Base-by-base conservation (phyloP, 2,113 vertebrate species). In the Carassius auratus region DNA sequence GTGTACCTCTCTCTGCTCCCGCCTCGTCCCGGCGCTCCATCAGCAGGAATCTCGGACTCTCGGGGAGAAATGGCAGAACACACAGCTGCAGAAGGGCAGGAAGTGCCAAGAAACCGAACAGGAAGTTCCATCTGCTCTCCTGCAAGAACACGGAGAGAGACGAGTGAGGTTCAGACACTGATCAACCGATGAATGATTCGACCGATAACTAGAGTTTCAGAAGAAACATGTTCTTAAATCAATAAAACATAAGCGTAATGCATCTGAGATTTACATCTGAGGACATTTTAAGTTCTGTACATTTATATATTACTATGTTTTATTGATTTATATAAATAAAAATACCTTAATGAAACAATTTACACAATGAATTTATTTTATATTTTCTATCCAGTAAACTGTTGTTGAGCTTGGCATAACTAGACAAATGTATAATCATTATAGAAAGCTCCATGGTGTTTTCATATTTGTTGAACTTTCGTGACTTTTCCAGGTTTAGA, bases 31-130 rank as follows among this genome's bases (percentile, higher is more conserved):
- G 94, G 86, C 94, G 97, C 91, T 99, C 97, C 42, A 98, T 95
- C 66, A 99, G 95, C 79, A 99, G 95, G 91, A 95, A 99, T 38
- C 93, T 95, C 0, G 98, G 98, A 89, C 97, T 98, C 91, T 99
- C 97, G 0, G 97, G 98, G 21, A 99, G 94, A 83, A 98, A 98
- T 52, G 97, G 97, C 71, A 99, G 91, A 82, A 95, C 93, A 81
- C 93, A 85, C 0, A 95, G 92, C 94, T 99, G 98, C 68, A 97
- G 68, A 12, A 96, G 0, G 0, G 97, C 93, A 0, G 98, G 98
- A 33, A 97, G 64, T 0, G 92, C 81, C 59, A 97, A 93, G 42
- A 96, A 95, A 66, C 94, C 94, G 90, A 99, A 98, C 62, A 99
- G 90, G 88, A 92, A 97, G 8, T 94, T 96, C 98, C 98, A 99